Evolutionary conservation across 2,888 invertebrate species (phyloP).

Genomic region (Campoplex nolae): DNA sequence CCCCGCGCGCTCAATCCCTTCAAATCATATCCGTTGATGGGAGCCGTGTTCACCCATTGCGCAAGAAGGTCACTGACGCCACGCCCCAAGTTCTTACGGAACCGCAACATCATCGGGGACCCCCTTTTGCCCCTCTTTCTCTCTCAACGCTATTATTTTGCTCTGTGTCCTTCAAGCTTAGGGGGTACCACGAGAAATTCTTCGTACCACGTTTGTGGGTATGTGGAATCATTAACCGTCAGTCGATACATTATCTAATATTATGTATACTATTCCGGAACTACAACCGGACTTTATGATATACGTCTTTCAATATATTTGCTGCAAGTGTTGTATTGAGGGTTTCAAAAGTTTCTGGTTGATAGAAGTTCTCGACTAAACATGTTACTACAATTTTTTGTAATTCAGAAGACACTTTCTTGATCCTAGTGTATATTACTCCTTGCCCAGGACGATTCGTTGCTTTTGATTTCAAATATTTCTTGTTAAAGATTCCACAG

Average conservation of each 20-base stretch:
- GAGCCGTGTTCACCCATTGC: conserved; percentile 79
- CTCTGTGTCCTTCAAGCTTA: conserved; percentile 60
- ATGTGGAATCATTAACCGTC: conserved; percentile 22
- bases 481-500: too few species aligned
- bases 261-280: conserved; percentile 57
- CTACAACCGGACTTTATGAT: conserved; percentile 57
- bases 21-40: conserved; percentile 82
- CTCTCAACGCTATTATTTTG: conserved; percentile 5
- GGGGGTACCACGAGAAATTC: conserved; percentile 46
- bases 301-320: background rate
- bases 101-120: conserved; percentile 66
- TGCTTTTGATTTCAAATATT: too few species aligned
- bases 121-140: conserved; percentile 27
- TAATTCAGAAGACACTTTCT: background rate
- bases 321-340: background rate
- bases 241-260: background rate
- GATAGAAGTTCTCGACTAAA: background rate
- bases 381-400: background rate
- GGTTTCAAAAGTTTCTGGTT: conserved; percentile 22
- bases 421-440: too few species aligned
- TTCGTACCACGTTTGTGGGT: background rate
- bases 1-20: conserved; percentile 81
- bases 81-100: conserved; percentile 77
- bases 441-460: too few species aligned
- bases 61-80: conserved; percentile 82